A percentile compares a stretch with the other conserved stretches of the same genome.
Conservation (phyloP, 1,140 invertebrate species). For the Dermatophagoides farinae region DNA sequence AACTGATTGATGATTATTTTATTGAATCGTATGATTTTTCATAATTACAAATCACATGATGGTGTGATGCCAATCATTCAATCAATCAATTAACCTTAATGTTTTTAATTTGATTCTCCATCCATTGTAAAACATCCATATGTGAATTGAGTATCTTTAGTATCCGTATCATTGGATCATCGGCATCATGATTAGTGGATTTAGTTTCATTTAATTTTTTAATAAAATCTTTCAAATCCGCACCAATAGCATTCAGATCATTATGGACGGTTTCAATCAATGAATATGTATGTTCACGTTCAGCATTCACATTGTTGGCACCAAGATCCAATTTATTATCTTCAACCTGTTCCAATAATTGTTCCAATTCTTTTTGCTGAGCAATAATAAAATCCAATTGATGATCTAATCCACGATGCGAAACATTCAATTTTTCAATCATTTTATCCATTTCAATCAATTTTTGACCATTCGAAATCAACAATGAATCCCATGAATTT, state of each 20-base stretch:
- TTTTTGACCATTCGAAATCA: slow-evolving; percentile 56
- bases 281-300: slow-evolving; percentile 64
- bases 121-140: slow-evolving; percentile 85
- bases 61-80: no score
- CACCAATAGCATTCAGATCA: slow-evolving; percentile 24
- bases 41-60: no score
- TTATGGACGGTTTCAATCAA: slow-evolving; percentile 73
- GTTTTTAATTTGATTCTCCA: slow-evolving; percentile 26
- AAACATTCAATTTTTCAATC: slow-evolving; percentile 60
- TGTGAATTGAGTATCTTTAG: slow-evolving; percentile 83
- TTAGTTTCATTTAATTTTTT: slow-evolving; percentile 14
- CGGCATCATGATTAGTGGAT: slow-evolving; percentile 4
- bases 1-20: no score
- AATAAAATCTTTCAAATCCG: slow-evolving; percentile 12
- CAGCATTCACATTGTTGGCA: slow-evolving; percentile 42
- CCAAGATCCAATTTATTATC: slow-evolving; percentile 3
- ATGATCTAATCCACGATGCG: slow-evolving; percentile 71
- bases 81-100: neutral
- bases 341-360: slow-evolving; percentile 43
- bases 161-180: slow-evolving; percentile 55
- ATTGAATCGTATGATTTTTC: no score
- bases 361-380: slow-evolving; percentile 78
- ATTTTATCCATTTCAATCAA: slow-evolving; percentile 64
- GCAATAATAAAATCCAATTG: slow-evolving; percentile 81
- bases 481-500: slow-evolving; percentile 75